These are phyloP conservation scores for Diadegma fenestrale DNA, from an alignment of 2,888 invertebrate species.

Conservation along the genomic window DNA sequence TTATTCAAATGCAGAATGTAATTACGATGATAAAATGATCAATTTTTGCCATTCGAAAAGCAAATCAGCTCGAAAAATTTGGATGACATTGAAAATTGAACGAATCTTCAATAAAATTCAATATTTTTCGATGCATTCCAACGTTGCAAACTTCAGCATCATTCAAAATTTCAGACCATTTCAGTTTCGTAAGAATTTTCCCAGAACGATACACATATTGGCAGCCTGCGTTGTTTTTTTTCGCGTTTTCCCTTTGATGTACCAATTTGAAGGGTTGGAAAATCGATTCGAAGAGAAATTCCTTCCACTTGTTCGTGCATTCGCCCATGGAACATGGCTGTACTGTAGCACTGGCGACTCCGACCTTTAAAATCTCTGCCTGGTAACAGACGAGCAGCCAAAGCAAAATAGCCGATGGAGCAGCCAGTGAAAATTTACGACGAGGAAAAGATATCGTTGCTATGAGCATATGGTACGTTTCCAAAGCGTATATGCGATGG, in stretches of 20 bases:
- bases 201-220: not conserved
- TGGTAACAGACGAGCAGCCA: slow-evolving; percentile 69
- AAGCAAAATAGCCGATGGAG: slow-evolving; percentile 63
- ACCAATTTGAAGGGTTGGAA: slow-evolving; percentile 12
- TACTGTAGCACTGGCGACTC: slow-evolving; percentile 37
- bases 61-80: too few species aligned
- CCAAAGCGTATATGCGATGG: not conserved
- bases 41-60: too few species aligned
- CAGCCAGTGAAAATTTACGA: slow-evolving; percentile 63
- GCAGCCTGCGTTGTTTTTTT: not conserved
- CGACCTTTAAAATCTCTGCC: slow-evolving; percentile 68
- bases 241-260: not conserved
- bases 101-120: too few species aligned
- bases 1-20: too few species aligned
- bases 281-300: slow-evolving; percentile 35
- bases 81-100: too few species aligned
- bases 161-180: not conserved
- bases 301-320: slow-evolving; percentile 10
- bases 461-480: slow-evolving; percentile 13
- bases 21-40: too few species aligned
- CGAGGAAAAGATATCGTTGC: slow-evolving; percentile 61
- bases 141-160: too few species aligned
- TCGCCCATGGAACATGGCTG: slow-evolving; percentile 30
- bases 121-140: too few species aligned
- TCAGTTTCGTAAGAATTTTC: not conserved